Evolutionary conservation across 2,113 vertebrate genomes (phyloP).

Genomic region (Sebastes fasciatus): DNA sequence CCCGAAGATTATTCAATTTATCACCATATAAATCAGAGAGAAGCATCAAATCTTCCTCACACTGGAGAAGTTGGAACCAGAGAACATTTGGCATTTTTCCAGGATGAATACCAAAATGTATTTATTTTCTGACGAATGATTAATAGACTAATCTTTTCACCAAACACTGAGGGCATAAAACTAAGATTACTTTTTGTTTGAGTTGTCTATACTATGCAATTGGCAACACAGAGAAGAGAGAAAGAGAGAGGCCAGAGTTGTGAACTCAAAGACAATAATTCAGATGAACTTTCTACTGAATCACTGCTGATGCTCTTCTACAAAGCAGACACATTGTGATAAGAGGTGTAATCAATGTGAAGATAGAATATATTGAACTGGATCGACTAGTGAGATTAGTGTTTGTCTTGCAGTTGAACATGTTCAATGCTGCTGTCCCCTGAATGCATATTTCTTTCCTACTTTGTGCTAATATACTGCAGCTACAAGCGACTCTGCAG

Average conservation of each 20-base stretch:
- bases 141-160: too few relatives aligned
- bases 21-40: too few relatives aligned
- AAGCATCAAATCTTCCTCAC: too few relatives aligned
- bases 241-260: neutral
- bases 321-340: neutral
- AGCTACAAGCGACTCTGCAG: neutral
- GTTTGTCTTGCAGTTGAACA: conserved; percentile 14
- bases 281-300: neutral
- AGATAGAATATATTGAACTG: neutral
- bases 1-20: too few relatives aligned
- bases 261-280: neutral
- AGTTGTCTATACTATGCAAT: neutral
- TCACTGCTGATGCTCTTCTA: neutral
- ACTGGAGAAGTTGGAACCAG: too few relatives aligned
- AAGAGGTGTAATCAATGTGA: neutral
- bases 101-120: too few relatives aligned
- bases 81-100: too few relatives aligned
- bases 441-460: neutral
- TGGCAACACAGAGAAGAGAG: neutral
- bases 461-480: conserved; percentile 28
- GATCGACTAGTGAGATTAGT: neutral
- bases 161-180: too few relatives aligned
- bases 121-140: too few relatives aligned
- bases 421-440: neutral
- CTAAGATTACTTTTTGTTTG: neutral